A percentile compares a stretch with the other conserved stretches of the same genome.
These are phyloP conservation scores for Suncus etruscus DNA, from an alignment of 2,113 vertebrate species.

Conservation along the genomic window DNA sequence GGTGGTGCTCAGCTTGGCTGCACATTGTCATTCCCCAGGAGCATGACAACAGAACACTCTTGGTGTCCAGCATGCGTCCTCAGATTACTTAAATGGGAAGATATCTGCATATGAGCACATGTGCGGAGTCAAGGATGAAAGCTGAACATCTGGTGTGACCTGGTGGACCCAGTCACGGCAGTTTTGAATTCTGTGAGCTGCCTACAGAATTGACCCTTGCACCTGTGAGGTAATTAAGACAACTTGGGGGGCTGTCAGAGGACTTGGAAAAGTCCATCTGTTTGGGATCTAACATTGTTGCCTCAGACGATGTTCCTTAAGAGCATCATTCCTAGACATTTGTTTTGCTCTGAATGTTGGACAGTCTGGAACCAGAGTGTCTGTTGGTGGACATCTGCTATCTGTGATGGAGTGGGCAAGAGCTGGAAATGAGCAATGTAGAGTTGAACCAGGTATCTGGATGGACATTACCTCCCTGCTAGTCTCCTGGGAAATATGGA, in stretches of 20 bases:
- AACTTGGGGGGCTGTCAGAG: background rate
- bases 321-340: slow-evolving; percentile 34
- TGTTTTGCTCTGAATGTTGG: slow-evolving; percentile 50
- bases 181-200: background rate
- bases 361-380: background rate
- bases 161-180: background rate
- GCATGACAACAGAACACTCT: background rate
- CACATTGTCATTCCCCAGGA: slow-evolving; percentile 4
- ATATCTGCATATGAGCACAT: background rate
- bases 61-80: background rate
- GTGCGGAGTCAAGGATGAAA: background rate
- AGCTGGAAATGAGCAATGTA: no score
- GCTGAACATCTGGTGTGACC: background rate
- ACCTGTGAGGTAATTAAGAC: slow-evolving; percentile 45
- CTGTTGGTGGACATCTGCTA: slow-evolving; percentile 44
- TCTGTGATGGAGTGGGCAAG: background rate
- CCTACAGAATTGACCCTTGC: background rate
- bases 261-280: slow-evolving; percentile 53
- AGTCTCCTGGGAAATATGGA: background rate
- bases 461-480: background rate
- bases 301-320: slow-evolving; percentile 49
- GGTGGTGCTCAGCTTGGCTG: slow-evolving; percentile 35
- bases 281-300: background rate
- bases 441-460: background rate
- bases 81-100: background rate